These are phyloP conservation scores for Mesoligia furuncula DNA, from an alignment of 2,888 invertebrate genomes.

Conservation along the genomic window DNA sequence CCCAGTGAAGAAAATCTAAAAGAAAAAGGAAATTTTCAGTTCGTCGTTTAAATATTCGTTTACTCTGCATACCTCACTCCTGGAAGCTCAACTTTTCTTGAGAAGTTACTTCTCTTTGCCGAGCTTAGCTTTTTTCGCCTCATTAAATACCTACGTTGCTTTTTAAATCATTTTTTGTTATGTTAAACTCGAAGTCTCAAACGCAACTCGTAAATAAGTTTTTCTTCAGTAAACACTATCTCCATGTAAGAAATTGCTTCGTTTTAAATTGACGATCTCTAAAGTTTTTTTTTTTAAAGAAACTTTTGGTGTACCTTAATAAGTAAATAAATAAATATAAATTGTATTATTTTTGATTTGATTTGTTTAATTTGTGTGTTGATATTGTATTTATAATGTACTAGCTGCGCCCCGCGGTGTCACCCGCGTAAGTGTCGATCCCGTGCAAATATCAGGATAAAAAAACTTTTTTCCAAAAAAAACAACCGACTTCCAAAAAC, in stretches of 20 bases:
- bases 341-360: too few species aligned
- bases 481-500: too few species aligned
- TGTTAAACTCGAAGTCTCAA: conserved; percentile 25
- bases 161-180: conserved; percentile 44
- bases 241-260: not conserved
- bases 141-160: conserved; percentile 63
- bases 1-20: conserved; percentile 25
- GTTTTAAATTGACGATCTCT: not conserved
- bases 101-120: conserved; percentile 62
- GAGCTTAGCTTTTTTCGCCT: conserved; percentile 64
- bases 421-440: too few species aligned
- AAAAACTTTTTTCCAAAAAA: too few species aligned
- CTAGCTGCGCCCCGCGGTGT: too few species aligned
- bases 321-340: too few species aligned
- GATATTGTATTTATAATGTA: too few species aligned
- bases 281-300: too few species aligned
- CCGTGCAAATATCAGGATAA: too few species aligned
- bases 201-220: conserved; percentile 19
- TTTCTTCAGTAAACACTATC: conserved; percentile 6
- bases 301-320: too few species aligned
- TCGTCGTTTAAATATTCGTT: conserved; percentile 64
- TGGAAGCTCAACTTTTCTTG: conserved; percentile 65
- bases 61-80: conserved; percentile 63
- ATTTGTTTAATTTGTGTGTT: too few species aligned
- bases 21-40: conserved; percentile 30